Evolutionary conservation across 2,888 invertebrate species (phyloP), one percentile per base, ranked within the genome.

Genomic region (Ophion ventricosus): DNA sequence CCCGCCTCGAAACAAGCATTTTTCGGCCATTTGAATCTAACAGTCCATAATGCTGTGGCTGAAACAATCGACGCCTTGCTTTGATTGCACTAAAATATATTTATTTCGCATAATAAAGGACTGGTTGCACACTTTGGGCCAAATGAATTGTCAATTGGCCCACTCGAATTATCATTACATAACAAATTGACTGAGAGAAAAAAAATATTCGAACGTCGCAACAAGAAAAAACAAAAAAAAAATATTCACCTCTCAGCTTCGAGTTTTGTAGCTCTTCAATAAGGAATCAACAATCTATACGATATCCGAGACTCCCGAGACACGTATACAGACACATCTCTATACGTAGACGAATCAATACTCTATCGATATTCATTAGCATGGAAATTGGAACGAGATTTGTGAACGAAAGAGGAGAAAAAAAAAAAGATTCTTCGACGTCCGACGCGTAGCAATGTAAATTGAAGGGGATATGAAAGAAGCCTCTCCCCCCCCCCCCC

Each of bases 311-410:
- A 17, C 49, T 49, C 3, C 3, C 14, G 49, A 49, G 17, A 49
- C 17, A 49, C 17, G 49, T 14, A 49, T 14, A 4, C 49, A 49
- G 49, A 17, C 17, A 14, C 17, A 49, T 11, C 17, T 14, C 49
- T 49, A 49, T 49, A 17, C 49, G 49, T 49, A 49, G 49, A 14
- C 14, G 14, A 49, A 66, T 43, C 40, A 43, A 20, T 75, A 61
- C 11, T 4, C n/a, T 54, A 35, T 82, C 66, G 63, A 82, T 69
- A 70, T 75, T 75, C 74, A 75, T 79, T 64, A 70, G 57, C 54
- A 76, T 76, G 83, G 25, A 72, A 80, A 83, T 83, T 76, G 56
- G 56, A 56, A 40, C 23, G 75, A n/a, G 72, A 72, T 57, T 40
- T 59, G 72, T 49, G 17, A 25, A 57, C 40, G 8, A 17, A 64